These are phyloP conservation scores for Blera fallax DNA, from an alignment of 2,888 invertebrate species.

Conservation along the genomic window DNA sequence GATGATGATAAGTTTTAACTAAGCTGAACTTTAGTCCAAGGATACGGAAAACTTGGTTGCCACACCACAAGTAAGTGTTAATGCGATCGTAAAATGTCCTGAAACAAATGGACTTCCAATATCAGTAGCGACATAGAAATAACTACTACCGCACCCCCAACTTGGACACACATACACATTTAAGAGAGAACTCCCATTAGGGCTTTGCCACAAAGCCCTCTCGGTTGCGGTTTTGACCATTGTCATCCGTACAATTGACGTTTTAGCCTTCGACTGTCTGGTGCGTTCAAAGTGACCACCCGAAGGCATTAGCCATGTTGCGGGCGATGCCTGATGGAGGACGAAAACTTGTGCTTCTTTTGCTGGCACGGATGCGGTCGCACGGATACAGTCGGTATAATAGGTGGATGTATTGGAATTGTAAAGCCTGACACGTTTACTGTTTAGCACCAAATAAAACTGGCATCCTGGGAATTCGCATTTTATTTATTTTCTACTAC, in stretches of 20 bases:
- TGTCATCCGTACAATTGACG: constrained; percentile 59
- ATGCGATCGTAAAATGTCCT: constrained; percentile 66
- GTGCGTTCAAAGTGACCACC: constrained; percentile 57
- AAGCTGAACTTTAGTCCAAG: constrained; percentile 49
- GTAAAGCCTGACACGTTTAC: constrained; percentile 71
- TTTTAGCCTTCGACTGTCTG: constrained; percentile 56
- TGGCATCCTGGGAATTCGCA: constrained; percentile 65
- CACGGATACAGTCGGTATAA: constrained; percentile 30
- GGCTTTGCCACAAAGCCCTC: constrained; percentile 31
- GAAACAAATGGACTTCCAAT: constrained; percentile 72
- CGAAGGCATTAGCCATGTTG: constrained; percentile 36
- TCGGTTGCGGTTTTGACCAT: constrained; percentile 53
- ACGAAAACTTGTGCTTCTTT: not conserved
- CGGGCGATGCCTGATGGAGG: not conserved
- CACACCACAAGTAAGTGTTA: constrained; percentile 70
- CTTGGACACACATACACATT: not conserved
- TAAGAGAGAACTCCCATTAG: constrained; percentile 33
- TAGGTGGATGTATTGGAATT: constrained; percentile 64
- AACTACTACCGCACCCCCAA: constrained; percentile 19
- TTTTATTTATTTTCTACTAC: constrained; percentile 64
- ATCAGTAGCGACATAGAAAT: constrained; percentile 34
- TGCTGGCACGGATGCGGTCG: constrained; percentile 6
- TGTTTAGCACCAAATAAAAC: constrained; percentile 70
- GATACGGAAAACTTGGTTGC: constrained; percentile 49
- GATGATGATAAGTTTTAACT: constrained; percentile 61